Evolutionary conservation across 2,113 vertebrate species (phyloP).

Genomic region (Osmerus eperlanus): DNA sequence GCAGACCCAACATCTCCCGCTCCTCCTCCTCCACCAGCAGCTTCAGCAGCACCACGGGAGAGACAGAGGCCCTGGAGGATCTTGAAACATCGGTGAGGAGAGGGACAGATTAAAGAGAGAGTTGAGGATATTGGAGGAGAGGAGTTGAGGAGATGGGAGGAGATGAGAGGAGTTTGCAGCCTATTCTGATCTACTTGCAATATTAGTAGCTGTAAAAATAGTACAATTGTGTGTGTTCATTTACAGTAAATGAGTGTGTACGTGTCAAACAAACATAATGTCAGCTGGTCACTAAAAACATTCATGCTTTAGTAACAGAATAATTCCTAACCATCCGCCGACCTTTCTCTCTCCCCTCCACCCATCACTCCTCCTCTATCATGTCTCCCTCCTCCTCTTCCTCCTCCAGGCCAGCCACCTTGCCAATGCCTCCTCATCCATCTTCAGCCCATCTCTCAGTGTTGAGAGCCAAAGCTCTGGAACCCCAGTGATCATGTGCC

Average conservation of each 20-base stretch:
- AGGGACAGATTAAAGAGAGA: background rate
- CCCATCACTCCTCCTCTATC: background rate
- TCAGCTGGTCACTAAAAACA: slow-evolving; percentile 21
- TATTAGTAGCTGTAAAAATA: no score
- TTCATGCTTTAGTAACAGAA: slow-evolving; percentile 1
- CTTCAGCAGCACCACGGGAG: slow-evolving; percentile 93
- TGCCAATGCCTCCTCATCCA: slow-evolving; percentile 75
- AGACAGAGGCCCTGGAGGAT: slow-evolving; percentile 89
- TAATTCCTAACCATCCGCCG: background rate
- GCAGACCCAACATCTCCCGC: slow-evolving; percentile 88
- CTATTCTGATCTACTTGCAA: no score
- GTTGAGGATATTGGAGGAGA: background rate
- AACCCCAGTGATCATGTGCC: slow-evolving; percentile 89
- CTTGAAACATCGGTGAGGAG: slow-evolving; percentile 79
- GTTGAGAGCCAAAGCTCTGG: slow-evolving; percentile 77
- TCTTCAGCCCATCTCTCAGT: slow-evolving; percentile 76
- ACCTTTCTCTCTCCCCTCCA: background rate
- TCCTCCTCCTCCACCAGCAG: slow-evolving; percentile 97
- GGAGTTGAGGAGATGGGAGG: background rate
- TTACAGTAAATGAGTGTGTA: background rate
- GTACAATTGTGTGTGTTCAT: no score
- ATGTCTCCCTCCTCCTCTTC: background rate
- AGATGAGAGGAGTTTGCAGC: background rate
- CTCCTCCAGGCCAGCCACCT: slow-evolving; percentile 77
- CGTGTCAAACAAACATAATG: background rate